Percentiles rank a stretch among this genome's conserved stretches.
These are phyloP conservation scores for Bubo scandiacus DNA, from an alignment of 2,113 vertebrate species.

Conservation along the genomic window DNA sequence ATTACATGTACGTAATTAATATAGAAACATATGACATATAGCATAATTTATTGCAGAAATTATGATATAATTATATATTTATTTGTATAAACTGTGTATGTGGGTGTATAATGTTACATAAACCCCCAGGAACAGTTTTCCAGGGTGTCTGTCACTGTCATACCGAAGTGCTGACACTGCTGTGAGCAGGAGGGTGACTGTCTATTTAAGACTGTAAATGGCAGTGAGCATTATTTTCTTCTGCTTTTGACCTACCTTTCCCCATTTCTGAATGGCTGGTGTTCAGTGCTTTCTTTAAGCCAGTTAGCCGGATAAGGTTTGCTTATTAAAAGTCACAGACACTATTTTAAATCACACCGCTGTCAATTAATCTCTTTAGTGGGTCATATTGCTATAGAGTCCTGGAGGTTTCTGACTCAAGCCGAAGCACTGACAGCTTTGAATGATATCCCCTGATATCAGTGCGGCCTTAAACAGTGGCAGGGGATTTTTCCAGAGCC, in stretches of 20 bases:
- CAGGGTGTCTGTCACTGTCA: background rate
- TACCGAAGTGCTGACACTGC: background rate
- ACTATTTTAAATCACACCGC: background rate
- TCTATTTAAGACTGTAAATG: background rate
- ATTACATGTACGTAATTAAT: background rate
- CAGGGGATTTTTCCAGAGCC: background rate
- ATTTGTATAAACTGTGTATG: background rate
- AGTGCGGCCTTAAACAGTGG: background rate
- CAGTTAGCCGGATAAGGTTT: background rate
- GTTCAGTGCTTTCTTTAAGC: conserved; percentile 8
- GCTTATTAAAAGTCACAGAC: conserved; percentile 3
- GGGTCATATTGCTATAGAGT: background rate
- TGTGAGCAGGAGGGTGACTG: background rate
- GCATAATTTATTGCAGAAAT: background rate
- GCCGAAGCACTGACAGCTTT: background rate
- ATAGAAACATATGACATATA: background rate
- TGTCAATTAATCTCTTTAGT: background rate
- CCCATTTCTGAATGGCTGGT: background rate
- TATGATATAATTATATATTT: background rate
- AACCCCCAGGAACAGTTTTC: background rate
- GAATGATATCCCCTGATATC: background rate
- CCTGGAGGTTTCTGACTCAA: background rate
- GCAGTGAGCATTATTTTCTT: background rate
- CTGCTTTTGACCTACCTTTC: conserved; percentile 33
- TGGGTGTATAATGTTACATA: background rate